Conservation (phyloP, 1,140 invertebrate species). For the Eupristina koningsbergeri region DNA sequence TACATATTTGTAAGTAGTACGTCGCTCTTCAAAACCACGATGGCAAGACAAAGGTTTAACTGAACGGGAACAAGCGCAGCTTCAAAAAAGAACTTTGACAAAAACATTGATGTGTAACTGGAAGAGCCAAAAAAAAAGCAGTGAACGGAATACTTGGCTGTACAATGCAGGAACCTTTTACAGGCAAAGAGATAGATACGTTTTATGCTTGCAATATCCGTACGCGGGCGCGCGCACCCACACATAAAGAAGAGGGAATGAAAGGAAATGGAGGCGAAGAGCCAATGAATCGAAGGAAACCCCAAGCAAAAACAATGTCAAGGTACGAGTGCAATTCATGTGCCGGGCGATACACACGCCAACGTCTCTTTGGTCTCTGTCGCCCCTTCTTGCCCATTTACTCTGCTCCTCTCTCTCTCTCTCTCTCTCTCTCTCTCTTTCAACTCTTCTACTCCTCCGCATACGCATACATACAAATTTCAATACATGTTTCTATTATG, state of each 20-base stretch:
- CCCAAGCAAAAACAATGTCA: conserved; percentile 31
- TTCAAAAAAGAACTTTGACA: background rate
- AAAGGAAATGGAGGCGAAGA: background rate
- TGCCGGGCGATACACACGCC: background rate
- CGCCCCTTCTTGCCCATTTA: background rate
- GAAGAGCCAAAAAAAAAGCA: background rate
- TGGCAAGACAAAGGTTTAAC: background rate
- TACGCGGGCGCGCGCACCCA: no score
- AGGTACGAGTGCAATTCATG: conserved; percentile 33
- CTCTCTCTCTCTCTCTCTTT: background rate
- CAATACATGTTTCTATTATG: no score
- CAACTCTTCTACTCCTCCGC: background rate
- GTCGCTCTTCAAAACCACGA: background rate
- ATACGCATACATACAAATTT: no score
- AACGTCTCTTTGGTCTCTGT: background rate
- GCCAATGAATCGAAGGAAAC: conserved; percentile 18
- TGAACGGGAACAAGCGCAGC: background rate
- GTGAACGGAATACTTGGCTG: background rate
- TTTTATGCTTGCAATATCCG: background rate
- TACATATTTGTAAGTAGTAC: background rate
- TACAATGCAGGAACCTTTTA: background rate
- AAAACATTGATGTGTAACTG: background rate
- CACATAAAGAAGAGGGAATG: no score
- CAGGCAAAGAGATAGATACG: background rate
- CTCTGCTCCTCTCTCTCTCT: background rate